phyloP scores from a whole-genome alignment of 2,797 vertebrate species.

The Delichon dasypus region DNA sequence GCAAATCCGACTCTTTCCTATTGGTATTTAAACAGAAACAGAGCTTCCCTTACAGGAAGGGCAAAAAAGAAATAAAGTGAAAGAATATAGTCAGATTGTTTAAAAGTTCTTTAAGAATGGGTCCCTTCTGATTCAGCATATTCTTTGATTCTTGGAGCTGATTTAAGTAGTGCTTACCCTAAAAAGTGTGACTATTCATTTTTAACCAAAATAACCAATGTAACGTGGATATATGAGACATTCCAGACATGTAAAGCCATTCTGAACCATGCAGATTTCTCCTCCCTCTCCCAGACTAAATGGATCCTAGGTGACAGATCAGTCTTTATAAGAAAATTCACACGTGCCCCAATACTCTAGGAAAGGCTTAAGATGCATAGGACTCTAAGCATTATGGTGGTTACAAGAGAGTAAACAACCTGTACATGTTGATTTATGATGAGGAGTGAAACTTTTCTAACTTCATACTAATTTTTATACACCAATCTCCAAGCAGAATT shows the following conservation, averaged over 20 bases:
- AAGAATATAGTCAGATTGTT: background rate
- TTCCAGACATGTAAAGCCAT: background rate
- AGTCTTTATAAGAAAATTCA: background rate
- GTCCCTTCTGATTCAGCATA: background rate
- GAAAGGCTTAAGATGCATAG: background rate
- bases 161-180: background rate
- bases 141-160: background rate
- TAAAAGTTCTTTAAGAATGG: background rate
- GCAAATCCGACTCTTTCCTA: background rate
- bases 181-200: background rate
- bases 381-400: background rate
- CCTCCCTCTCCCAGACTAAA: background rate
- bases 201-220: background rate
- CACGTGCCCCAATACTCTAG: background rate
- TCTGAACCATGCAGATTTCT: fast-evolving
- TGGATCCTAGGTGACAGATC: background rate
- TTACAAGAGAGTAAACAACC: background rate
- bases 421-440: background rate
- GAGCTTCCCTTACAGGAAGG: background rate
- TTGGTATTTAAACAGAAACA: background rate
- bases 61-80: background rate
- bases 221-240: background rate
- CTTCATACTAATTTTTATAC: background rate
- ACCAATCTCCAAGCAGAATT: background rate
- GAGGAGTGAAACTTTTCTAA: background rate